Percentiles rank a stretch among this genome's conserved stretches.
These are phyloP conservation scores for Phalacrocorax carbo DNA, from an alignment of 2,113 vertebrate genomes.

Conservation along the genomic window DNA sequence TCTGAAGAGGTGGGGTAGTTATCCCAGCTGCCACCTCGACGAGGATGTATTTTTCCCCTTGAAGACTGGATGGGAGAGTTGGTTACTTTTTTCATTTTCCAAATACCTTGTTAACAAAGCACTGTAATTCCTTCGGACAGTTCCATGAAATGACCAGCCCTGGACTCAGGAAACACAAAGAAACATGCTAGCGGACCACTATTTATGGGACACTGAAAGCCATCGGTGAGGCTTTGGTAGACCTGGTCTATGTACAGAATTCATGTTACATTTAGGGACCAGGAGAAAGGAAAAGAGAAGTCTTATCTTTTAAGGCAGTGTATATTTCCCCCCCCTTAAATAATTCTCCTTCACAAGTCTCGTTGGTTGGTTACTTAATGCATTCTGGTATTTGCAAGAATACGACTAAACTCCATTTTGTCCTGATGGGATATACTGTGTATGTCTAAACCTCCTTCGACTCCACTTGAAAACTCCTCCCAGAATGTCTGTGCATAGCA, in stretches of 20 bases:
- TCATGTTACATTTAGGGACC: neutral
- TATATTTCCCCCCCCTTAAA: neutral
- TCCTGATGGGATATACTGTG: neutral
- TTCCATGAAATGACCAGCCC: constrained; percentile 33
- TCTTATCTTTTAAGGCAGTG: neutral
- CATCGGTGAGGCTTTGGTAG: neutral
- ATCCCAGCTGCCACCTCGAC: constrained; percentile 15
- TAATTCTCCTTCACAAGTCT: neutral
- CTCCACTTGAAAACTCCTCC: neutral
- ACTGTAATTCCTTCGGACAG: constrained; percentile 21
- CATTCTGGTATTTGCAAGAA: neutral
- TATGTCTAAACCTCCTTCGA: neutral
- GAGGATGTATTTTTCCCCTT: neutral
- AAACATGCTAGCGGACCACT: constrained; percentile 41
- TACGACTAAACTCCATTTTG: neutral
- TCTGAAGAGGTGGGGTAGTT: neutral
- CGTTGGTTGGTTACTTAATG: neutral
- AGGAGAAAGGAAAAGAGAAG: constrained; percentile 30
- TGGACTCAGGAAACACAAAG: constrained; percentile 16
- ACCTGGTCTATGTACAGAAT: neutral
- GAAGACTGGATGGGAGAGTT: constrained; percentile 29
- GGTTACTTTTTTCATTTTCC: neutral
- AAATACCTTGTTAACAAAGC: neutral
- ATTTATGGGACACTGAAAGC: neutral
- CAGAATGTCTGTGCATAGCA: neutral